phyloP scores from a whole-genome alignment of 2,113 vertebrate genomes.

The Sardina pilchardus region DNA sequence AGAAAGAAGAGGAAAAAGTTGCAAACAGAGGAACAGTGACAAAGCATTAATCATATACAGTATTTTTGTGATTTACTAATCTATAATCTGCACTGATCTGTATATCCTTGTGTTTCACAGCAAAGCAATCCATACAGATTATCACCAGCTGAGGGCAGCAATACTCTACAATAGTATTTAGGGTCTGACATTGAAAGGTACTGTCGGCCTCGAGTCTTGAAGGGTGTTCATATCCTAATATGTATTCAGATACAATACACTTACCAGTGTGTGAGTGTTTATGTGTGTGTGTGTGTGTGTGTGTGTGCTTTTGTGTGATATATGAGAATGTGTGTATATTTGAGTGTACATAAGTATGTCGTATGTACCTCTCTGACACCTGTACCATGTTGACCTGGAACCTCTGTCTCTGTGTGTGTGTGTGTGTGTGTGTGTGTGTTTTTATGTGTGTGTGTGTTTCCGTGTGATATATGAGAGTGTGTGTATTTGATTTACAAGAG shows the following conservation, averaged over 20 bases:
- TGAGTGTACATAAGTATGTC: background rate
- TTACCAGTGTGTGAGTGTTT: background rate
- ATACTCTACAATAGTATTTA: background rate
- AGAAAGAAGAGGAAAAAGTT: background rate
- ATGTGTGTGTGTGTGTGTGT: background rate
- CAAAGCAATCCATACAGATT: background rate
- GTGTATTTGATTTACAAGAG: too few relatives aligned
- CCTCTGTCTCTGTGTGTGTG: too few relatives aligned
- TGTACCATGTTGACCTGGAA: constrained; percentile 85
- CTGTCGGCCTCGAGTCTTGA: background rate
- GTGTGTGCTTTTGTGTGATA: background rate
- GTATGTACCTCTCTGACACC: constrained; percentile 76
- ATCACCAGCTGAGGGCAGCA: constrained; percentile 5
- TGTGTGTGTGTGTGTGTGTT: too few relatives aligned
- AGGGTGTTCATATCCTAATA: too few relatives aligned
- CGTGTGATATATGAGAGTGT: too few relatives aligned
- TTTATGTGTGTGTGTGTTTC: too few relatives aligned
- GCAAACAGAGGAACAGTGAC: background rate
- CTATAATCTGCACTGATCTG: too few relatives aligned
- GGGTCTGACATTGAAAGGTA: background rate
- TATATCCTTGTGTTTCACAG: background rate
- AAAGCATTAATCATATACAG: too few relatives aligned
- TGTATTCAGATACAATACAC: too few relatives aligned
- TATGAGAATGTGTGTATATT: background rate
- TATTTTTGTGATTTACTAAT: too few relatives aligned